A percentile compares a stretch with the other conserved stretches of the same genome.
These are phyloP conservation scores for Metellina segmentata DNA, from an alignment of 2,888 invertebrate genomes.

Conservation along the genomic window DNA sequence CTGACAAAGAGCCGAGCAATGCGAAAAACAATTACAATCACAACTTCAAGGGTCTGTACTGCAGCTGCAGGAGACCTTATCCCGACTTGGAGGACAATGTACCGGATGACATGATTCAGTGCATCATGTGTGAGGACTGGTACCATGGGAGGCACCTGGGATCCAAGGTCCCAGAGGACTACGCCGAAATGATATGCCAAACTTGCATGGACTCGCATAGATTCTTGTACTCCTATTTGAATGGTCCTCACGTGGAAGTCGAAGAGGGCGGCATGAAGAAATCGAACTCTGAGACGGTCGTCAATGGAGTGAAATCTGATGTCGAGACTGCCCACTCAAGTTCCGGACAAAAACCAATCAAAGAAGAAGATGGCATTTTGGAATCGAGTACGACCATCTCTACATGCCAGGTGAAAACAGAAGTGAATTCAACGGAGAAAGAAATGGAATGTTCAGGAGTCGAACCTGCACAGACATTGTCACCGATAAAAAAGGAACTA, in stretches of 20 bases:
- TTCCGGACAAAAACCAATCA: neutral
- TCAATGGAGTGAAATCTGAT: neutral
- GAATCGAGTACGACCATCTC: neutral
- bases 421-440: neutral
- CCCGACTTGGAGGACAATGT: slow-evolving; percentile 91
- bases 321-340: no score
- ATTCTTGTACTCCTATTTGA: slow-evolving; percentile 88
- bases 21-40: slow-evolving; percentile 91
- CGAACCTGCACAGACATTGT: neutral
- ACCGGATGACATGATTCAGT: slow-evolving; percentile 97
- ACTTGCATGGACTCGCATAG: slow-evolving; percentile 88
- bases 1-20: slow-evolving; percentile 86
- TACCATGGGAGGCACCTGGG: slow-evolving; percentile 86
- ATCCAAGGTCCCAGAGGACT: slow-evolving; percentile 81
- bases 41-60: slow-evolving; percentile 96
- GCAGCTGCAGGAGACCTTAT: slow-evolving; percentile 94
- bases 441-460: neutral
- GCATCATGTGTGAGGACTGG: slow-evolving; percentile 98
- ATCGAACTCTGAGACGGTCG: neutral
- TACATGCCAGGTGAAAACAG: neutral
- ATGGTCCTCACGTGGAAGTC: slow-evolving; percentile 8
- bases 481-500: neutral
- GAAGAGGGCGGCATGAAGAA: slow-evolving; percentile 6
- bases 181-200: slow-evolving; percentile 91
- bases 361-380: neutral